Conservation (phyloP, 64 coral and sea anemone genomes). For the Dendronephthya gigantea region DNA sequence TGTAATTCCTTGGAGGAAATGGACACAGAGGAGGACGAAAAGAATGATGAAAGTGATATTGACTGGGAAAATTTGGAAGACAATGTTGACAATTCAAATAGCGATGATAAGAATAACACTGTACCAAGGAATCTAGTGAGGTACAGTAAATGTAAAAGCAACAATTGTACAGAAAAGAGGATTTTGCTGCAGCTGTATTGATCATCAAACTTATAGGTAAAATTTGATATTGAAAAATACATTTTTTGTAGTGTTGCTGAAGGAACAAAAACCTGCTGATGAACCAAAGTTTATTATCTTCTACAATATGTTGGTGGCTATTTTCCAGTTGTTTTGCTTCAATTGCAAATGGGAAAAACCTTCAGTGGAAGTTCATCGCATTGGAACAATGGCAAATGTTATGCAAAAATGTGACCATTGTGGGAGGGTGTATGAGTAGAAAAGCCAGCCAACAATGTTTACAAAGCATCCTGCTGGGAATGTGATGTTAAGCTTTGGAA, state of each 20-base stretch:
- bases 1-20: not conserved
- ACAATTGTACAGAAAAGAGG: not conserved
- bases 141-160: not conserved
- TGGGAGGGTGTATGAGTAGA: not conserved
- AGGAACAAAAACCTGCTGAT: not conserved
- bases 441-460: conserved; percentile 11
- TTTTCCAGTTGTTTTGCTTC: not conserved
- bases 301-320: not conserved
- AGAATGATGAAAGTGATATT: not conserved
- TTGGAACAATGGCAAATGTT: not conserved
- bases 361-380: not conserved
- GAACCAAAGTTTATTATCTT: not conserved
- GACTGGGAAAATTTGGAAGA: not conserved
- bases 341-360: not conserved
- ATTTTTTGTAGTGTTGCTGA: not conserved
- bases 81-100: not conserved
- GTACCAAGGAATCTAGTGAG: not conserved
- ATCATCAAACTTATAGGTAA: not conserved
- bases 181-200: no score
- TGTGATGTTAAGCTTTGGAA: conserved; percentile 25
- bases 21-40: not conserved
- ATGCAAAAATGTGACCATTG: not conserved
- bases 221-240: not conserved
- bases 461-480: not conserved
- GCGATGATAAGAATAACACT: not conserved